Conservation (phyloP, 1,140 invertebrate species). For the Callitettix versicolor region DNA sequence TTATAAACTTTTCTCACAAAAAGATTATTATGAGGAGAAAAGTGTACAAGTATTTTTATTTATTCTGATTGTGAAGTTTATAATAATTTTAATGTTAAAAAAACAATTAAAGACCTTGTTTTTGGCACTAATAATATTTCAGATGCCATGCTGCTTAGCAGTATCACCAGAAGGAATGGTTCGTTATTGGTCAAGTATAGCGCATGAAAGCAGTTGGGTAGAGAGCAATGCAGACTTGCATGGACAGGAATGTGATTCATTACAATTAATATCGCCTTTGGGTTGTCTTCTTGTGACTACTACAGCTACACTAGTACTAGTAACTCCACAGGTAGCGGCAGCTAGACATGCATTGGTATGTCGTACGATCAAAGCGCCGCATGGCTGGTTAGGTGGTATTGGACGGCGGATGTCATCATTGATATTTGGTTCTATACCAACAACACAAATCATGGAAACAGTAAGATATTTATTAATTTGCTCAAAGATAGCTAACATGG, state of each 20-base stretch:
- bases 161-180: constrained; percentile 88
- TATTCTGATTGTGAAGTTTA: too few relatives aligned
- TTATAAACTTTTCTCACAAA: too few relatives aligned
- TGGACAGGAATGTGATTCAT: constrained; percentile 50
- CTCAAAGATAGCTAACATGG: too few relatives aligned
- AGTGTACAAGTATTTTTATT: too few relatives aligned
- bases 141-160: constrained; percentile 77
- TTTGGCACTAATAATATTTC: too few relatives aligned
- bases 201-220: constrained; percentile 74
- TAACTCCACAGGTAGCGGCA: constrained; percentile 41
- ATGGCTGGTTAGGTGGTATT: constrained; percentile 81
- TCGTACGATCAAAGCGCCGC: constrained; percentile 59
- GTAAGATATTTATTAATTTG: constrained; percentile 39
- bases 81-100: too few relatives aligned
- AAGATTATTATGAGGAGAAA: too few relatives aligned
- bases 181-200: constrained; percentile 81
- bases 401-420: constrained; percentile 73
- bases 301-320: constrained; percentile 73
- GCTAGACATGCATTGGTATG: constrained; percentile 58
- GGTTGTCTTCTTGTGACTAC: constrained; percentile 83
- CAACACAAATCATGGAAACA: constrained; percentile 58
- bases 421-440: constrained; percentile 73
- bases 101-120: too few relatives aligned
- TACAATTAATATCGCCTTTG: constrained; percentile 54
- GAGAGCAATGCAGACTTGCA: constrained; percentile 76